Evolutionary conservation across 2,113 vertebrate genomes (phyloP).

Genomic region (Candoia aspera): DNA sequence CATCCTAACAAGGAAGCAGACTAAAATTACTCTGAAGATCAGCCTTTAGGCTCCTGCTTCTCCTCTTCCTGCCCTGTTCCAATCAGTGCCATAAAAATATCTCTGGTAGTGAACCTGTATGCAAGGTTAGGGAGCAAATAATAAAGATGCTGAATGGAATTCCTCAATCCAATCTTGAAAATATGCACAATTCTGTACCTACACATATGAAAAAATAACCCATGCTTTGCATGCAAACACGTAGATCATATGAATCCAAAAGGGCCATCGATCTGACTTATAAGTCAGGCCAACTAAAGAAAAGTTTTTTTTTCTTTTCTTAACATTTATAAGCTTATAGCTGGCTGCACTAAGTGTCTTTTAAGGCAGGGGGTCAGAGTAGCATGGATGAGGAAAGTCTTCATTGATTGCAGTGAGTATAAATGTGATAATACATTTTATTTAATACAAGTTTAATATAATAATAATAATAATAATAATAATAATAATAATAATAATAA

Average conservation of each 20-base stretch:
- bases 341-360: neutral
- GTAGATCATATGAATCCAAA: neutral
- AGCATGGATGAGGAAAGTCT: no score
- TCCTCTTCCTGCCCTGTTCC: neutral
- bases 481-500: no score
- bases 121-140: neutral
- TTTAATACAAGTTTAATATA: neutral
- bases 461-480: no score
- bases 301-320: neutral
- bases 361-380: neutral
- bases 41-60: neutral
- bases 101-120: neutral
- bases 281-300: neutral
- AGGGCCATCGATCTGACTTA: neutral
- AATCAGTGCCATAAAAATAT: neutral
- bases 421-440: neutral
- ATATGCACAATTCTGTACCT: neutral
- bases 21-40: neutral
- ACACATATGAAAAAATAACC: neutral
- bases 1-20: neutral
- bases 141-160: neutral
- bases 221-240: neutral
- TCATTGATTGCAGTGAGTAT: neutral
- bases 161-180: neutral
- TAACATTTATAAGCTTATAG: neutral